These are phyloP conservation scores for Arenicola marina DNA, from an alignment of 2,888 invertebrate genomes.

Conservation along the genomic window DNA sequence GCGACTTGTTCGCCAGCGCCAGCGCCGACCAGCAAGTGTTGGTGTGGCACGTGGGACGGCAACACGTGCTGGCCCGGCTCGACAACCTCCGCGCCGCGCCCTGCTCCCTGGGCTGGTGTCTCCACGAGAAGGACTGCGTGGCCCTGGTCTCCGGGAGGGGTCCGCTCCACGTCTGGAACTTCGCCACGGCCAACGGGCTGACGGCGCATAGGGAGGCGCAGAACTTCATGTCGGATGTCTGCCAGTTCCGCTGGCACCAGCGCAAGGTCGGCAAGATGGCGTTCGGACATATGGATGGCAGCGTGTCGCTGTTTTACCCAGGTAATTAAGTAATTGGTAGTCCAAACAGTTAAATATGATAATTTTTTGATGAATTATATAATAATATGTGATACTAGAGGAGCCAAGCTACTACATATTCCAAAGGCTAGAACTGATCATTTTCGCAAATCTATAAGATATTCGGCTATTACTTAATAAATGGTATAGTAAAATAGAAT, in stretches of 20 bases:
- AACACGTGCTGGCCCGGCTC: slow-evolving; percentile 48
- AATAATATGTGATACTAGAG: not conserved
- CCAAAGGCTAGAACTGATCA: too few species aligned
- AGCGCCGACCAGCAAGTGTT: slow-evolving; percentile 56
- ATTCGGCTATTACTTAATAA: too few species aligned
- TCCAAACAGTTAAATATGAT: not conserved
- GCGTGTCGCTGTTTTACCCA: slow-evolving; percentile 51
- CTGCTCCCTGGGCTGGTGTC: slow-evolving; percentile 55
- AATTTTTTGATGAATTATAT: not conserved
- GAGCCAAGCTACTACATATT: too few species aligned
- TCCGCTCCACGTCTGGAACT: slow-evolving; percentile 55
- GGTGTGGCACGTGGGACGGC: slow-evolving; percentile 58
- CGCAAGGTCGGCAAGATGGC: slow-evolving; percentile 49
- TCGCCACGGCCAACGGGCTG: not conserved
- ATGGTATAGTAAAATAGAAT: too few species aligned
- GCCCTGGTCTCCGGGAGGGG: slow-evolving; percentile 48
- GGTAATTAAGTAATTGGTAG: slow-evolving; percentile 38
- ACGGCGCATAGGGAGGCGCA: slow-evolving; percentile 42
- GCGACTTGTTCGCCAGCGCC: slow-evolving; percentile 57
- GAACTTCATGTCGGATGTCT: slow-evolving; percentile 44
- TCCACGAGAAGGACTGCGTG: slow-evolving; percentile 43
- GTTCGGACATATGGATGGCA: slow-evolving; percentile 59
- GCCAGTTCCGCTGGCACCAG: slow-evolving; percentile 56
- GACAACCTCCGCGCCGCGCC: slow-evolving; percentile 45
- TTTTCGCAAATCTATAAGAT: too few species aligned